Base-by-base conservation (phyloP, 2,113 vertebrate genomes). In the Seriola aureovittata region DNA sequence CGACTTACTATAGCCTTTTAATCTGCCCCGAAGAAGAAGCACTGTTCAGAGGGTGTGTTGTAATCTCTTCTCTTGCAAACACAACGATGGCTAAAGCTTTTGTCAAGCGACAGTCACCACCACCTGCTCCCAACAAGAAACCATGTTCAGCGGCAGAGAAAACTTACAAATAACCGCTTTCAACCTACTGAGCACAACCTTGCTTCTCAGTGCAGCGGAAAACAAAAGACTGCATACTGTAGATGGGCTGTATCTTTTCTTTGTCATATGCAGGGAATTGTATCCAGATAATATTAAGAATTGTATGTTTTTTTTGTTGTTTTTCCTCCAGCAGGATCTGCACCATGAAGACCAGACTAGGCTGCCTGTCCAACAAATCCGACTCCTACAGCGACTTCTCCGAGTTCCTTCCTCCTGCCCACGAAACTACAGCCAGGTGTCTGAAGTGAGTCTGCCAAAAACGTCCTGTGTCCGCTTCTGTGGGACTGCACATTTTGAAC, bases 331-430 rank as follows among this genome's bases (percentile, higher is more conserved):
- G 55, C 93, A 97, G 96, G 93, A 95, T 93, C 93, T 95, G 94
- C 96, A 96, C 95, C 89, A 98, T 99, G 97, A 98, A 98, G 94
- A 99, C 97, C 89, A 96, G 97, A 91, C 96, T 99, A 74, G 97
- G 98, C 76, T 99, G 98, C 92, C 94, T 99, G 87, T 98, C 98
- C 88, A 96, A 97, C 93, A 99, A 99, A 90, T 99, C 98, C 34
- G 98, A 99, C 93, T 99, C 98, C 44, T 98, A 96, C 93, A 98
- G 95, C 25, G 97, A 99, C 91, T 97, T 99, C 94, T 97, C 97
- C 12, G 96, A 97, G 88, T 97, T 99, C 88, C 96, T 98, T 89
- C 96, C 96, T 3, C 93, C 93, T 5, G 90, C 86, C n/a, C 92
- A 94, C 1, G 97, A 97, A 88, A 98, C 97, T 82, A 96, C 97